A percentile compares a stretch with the other conserved stretches of the same genome.
These are phyloP conservation scores for Clepsis dumicolana DNA, from an alignment of 2,888 invertebrate genomes.

Conservation along the genomic window DNA sequence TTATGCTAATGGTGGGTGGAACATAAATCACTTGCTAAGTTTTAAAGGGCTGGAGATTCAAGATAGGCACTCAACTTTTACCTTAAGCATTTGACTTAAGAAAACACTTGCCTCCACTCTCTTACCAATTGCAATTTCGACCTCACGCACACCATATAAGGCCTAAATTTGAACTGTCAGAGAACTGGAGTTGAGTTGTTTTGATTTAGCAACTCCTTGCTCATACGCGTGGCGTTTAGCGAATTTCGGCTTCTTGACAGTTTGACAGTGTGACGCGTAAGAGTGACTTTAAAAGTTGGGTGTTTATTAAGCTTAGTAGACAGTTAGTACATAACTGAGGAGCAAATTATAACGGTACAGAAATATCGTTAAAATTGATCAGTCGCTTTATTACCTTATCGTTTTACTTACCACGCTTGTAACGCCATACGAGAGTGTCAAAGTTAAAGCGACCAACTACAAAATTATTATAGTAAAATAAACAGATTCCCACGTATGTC, in stretches of 20 bases:
- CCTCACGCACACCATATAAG: neutral
- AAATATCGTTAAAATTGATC: too few species aligned
- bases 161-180: neutral
- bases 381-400: too few species aligned
- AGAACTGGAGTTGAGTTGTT: neutral
- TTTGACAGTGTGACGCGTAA: neutral
- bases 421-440: too few species aligned
- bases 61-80: conserved; percentile 22
- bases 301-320: neutral
- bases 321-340: too few species aligned
- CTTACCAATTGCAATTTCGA: neutral
- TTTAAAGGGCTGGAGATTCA: conserved; percentile 8
- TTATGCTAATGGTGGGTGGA: conserved; percentile 8
- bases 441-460: too few species aligned
- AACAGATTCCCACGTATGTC: too few species aligned
- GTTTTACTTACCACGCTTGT: too few species aligned
- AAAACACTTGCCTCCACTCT: neutral
- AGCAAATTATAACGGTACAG: too few species aligned
- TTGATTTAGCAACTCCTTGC: neutral
- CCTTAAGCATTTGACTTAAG: conserved; percentile 20
- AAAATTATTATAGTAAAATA: too few species aligned
- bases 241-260: neutral
- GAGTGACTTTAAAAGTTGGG: neutral
- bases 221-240: conserved; percentile 8
- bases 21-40: conserved; percentile 16